Base-by-base conservation (phyloP, 2,113 vertebrate genomes). In the Ornithorhynchus anatinus region DNA sequence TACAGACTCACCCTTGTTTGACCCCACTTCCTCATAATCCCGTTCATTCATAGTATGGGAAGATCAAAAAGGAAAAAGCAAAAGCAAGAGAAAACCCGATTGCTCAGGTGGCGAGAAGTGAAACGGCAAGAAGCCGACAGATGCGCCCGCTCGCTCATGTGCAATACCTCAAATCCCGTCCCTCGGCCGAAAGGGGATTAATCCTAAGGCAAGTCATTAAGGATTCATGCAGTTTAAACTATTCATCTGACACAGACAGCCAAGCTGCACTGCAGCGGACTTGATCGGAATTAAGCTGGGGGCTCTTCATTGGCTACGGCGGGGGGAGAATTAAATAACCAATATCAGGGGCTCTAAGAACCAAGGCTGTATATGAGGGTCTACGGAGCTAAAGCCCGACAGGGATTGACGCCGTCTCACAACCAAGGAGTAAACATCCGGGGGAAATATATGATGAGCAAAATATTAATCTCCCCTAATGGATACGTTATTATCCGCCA, bases 191-290 rank as follows among this genome's bases (percentile, higher is more conserved):
- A 83, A n/a, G 0, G 64, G 63, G 85, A 87, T 89, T 88, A 89
- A 83, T 85, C 79, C 78, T 50, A 68, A 80, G 79, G 81, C 63
- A 85, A 89, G 71, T 72, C 75, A 79, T 86, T 82, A 88, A 77
- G 68, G 59, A 70, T 69, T 45, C 53, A 56, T n/a, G 75, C 29
- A 62, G 73, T 29, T 75, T 44, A 79, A 81, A 80, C 72, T 62
- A 35, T 20, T 69, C 80, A 73, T 68, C 58, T 59, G 73, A 79
- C 75, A 75, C 56, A 75, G 47, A 50, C 69, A 80, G 77, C 40
- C 81, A 58, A 81, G 70, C 70, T 68, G 72, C 81, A 72, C 1
- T 39, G 69, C 61, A 63, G 63, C 69, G 54, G 59, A 38, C 68
- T 38, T 53, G 57, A 22, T 70, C 43, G 66, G 61, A 79, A 77